Base-by-base conservation (phyloP, 2,797 vertebrate genomes). In the Pachyuromys duprasi region DNA sequence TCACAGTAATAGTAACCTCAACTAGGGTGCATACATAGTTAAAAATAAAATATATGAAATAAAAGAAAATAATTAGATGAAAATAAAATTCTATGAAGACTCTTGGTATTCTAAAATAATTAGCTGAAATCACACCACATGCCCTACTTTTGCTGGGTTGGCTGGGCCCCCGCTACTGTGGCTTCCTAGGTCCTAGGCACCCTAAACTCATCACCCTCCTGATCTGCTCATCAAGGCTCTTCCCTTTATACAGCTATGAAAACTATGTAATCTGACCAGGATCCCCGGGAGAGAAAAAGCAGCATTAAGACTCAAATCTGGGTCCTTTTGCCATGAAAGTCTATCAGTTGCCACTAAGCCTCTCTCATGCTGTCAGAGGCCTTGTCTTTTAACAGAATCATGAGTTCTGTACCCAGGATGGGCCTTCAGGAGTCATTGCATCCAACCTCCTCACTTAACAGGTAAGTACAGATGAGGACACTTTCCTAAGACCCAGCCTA, bases 351-450 rank as follows among this genome's bases (percentile, higher is more conserved):
- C 22, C 70, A 3, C 0, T 11, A 20, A 45, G 15, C 8, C 22
- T 80, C 28, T 60, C 65, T 84, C 65, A 9, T 2, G 53, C 20
- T 26, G 28, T 39, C 36, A 14, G 15, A 9, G 33, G 33, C 3
- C 17, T 57, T 17, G 15, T n/a, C 36, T 57, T 42, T 20, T 88
- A 89, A 57, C 6, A 28, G 20, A 92, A 79, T 42, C n/a, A 28
- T 55, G 49, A 22, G 26, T 65, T 67, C 62, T 75, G 39, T 69
- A 53, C 55, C 26, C 80, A 79, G 18, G 62, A 45, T 24, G 62
- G 33, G 28, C 13, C 39, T 80, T 20, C 7, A 18, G 36, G 42
- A 18, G 26, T 26, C 76, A 79, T n/a, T 0, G 0, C n/a, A 24
- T 36, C 74, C 45, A 67, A 60, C 15, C 36, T 78, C 69, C 42